Percentiles rank a stretch among this genome's conserved stretches.
These are phyloP conservation scores for Chloroceryle aenea DNA, from an alignment of 2,113 vertebrate species.

Conservation along the genomic window DNA sequence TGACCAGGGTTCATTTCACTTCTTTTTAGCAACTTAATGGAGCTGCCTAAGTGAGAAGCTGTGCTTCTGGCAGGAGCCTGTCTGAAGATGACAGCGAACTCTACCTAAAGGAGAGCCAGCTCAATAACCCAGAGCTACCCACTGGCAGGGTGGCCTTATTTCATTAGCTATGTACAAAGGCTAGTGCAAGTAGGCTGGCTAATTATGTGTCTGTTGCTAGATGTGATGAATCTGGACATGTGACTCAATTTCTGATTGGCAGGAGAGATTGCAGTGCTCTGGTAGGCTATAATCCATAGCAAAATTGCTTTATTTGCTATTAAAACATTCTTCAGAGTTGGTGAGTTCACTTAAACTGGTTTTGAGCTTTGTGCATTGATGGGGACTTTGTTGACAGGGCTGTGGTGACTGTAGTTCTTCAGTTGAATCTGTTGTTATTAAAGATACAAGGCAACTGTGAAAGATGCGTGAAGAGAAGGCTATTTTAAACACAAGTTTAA, in stretches of 20 bases:
- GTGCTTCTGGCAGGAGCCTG: neutral
- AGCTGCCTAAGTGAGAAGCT: neutral
- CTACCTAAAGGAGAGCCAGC: neutral
- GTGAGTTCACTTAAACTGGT: neutral
- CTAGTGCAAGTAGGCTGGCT: neutral
- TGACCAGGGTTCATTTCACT: neutral
- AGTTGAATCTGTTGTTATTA: neutral
- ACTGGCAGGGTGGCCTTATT: neutral
- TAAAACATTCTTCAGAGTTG: neutral
- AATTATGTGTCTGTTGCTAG: neutral
- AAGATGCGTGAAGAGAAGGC: neutral
- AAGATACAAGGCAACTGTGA: neutral
- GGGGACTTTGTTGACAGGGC: fast-evolving
- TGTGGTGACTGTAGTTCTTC: neutral
- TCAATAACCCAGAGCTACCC: neutral
- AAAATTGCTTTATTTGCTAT: neutral
- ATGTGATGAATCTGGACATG: neutral
- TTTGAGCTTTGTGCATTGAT: neutral
- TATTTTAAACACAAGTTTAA: neutral
- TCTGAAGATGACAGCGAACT: neutral
- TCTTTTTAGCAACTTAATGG: neutral
- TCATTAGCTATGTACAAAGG: neutral
- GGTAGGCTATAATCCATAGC: neutral
- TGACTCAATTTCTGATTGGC: neutral
- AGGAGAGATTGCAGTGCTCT: neutral